phyloP scores from a whole-genome alignment of 2,113 vertebrate genomes.

The Edolisoma coerulescens region DNA sequence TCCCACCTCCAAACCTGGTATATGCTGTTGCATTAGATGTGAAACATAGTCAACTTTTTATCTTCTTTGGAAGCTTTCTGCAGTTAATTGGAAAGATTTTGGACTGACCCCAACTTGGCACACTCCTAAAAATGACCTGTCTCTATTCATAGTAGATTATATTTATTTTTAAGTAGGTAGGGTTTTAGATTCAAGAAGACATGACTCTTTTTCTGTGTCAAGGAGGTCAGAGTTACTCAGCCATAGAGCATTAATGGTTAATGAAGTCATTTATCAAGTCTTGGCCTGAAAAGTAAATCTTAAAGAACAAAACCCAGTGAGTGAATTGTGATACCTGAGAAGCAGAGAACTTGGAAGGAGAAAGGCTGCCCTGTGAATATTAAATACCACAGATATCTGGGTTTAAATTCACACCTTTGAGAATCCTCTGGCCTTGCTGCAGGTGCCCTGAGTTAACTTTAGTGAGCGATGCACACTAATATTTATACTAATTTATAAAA shows the following conservation, averaged over 20 bases:
- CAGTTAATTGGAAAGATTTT: neutral
- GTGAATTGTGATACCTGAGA: neutral
- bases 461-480: neutral
- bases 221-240: slow-evolving; percentile 14
- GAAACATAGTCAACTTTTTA: neutral
- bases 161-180: neutral
- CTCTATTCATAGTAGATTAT: neutral
- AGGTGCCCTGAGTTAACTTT: slow-evolving; percentile 37
- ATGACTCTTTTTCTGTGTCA: neutral
- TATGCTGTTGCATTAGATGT: neutral
- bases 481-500: neutral
- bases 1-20: neutral
- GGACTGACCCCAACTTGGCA: neutral
- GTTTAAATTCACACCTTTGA: neutral
- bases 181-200: neutral
- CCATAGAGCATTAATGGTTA: neutral
- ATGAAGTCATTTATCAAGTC: slow-evolving; percentile 1
- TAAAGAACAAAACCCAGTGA: neutral
- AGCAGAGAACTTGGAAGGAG: neutral
- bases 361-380: neutral
- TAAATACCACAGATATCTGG: neutral
- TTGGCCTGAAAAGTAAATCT: slow-evolving; percentile 28
- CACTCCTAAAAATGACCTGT: neutral
- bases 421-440: neutral
- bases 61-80: neutral